phyloP scores from a whole-genome alignment of 1,140 invertebrate species.

The Bradynema listronoti region DNA sequence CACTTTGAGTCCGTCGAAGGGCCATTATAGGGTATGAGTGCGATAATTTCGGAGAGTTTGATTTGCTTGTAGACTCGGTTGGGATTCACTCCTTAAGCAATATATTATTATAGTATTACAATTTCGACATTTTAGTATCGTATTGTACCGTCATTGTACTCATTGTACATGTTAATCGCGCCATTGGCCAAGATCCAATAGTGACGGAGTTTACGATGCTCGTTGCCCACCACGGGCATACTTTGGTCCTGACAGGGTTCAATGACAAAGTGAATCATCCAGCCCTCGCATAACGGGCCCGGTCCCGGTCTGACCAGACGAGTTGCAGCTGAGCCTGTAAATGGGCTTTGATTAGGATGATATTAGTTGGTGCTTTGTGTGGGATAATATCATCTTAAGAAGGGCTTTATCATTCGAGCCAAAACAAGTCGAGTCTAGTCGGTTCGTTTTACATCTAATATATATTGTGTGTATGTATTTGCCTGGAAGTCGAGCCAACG shows the following conservation, averaged over 20 bases:
- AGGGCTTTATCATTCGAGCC: no score
- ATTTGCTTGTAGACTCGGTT: conserved; percentile 50
- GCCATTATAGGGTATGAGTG: conserved; percentile 47
- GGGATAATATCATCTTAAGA: no score
- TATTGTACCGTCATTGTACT: conserved; percentile 56
- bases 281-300: conserved; percentile 49
- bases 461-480: no score
- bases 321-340: conserved; percentile 45
- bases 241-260: background rate
- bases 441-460: no score
- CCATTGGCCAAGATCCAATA: conserved; percentile 54
- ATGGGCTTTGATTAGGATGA: no score
- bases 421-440: no score
- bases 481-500: conserved; percentile 42
- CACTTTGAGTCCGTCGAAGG: conserved; percentile 41
- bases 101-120: background rate
- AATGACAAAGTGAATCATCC: conserved; percentile 54
- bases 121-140: no score
- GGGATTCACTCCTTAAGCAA: conserved; percentile 46
- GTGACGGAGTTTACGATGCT: conserved; percentile 46
- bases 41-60: conserved; percentile 49
- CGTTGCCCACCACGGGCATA: background rate
- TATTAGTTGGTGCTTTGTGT: no score
- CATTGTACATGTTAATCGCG: conserved; percentile 53
- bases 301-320: conserved; percentile 30